Evolutionary conservation across 2,888 invertebrate genomes (phyloP), one percentile per base, ranked within the genome.

Genomic region (Hyles lineata): DNA sequence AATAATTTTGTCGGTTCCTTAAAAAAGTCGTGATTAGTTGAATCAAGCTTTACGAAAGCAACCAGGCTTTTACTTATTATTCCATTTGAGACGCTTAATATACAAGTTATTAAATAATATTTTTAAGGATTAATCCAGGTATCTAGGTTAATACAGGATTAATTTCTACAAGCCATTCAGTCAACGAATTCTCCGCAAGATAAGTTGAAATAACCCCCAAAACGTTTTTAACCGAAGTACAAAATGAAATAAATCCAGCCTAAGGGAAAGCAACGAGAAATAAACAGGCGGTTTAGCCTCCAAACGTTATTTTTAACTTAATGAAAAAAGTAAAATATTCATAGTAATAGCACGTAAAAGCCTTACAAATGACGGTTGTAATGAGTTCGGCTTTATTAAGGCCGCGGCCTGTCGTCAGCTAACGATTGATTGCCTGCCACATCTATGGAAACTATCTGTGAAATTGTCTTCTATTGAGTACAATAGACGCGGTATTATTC

Each of bases 311-410:
- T 77, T 76, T 79, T 79, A 77, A 79, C 73, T 76, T 79, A 81
- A 83, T 82, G 80, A 81, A 73, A 74, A 73, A 71, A 70, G 55
- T 83, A 59, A 80, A 82, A 80, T 77, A 83, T 80, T 80, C 75
- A 81, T 72, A 60, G 71, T 72, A 71, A 70, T 71, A 70, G 55
- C 59, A 72, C 71, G 71, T 71, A 69, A 73, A 76, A 72, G 72
- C 74, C 74, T 75, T 73, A 74, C 73, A 74, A 75, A 74, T 77
- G 78, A 76, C 70, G 55, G 71, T 43, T 71, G 55, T 73, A 76
- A 76, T 76, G 76, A 76, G 76, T 74, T 72, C 72, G 35, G 71
- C 61, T 75, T 74, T 75, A 74, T 73, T 75, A 73, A 76, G 74
- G 76, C 55, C 73, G 52, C 52, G n/a, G 72, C 72, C 75, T 77